Evolutionary conservation across 2,797 vertebrate species (phyloP).

Genomic region (Lateolabrax maculatus): DNA sequence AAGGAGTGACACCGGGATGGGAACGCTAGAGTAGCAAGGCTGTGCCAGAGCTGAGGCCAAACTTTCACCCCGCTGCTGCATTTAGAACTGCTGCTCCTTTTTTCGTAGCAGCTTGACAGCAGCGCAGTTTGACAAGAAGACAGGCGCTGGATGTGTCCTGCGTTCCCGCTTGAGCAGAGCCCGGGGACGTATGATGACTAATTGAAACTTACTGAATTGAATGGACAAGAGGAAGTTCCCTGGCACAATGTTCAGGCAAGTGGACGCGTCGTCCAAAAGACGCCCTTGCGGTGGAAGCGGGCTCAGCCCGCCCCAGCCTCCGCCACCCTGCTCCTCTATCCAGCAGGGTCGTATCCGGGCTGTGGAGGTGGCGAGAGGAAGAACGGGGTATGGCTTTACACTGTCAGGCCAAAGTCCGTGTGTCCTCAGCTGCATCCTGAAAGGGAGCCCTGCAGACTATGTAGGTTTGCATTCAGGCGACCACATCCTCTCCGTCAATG

Average conservation of each 20-base stretch:
- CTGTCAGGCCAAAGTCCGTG: conserved; percentile 96
- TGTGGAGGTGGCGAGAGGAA: conserved; percentile 94
- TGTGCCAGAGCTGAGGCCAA: conserved; percentile 62
- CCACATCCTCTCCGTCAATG: conserved; percentile 93
- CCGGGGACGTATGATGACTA: conserved; percentile 33
- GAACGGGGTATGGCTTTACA: conserved; percentile 96
- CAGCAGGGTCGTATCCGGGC: conserved; percentile 88
- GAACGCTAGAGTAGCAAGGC: conserved; percentile 41
- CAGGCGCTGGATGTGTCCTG: conserved; percentile 15
- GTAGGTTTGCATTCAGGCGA: conserved; percentile 94
- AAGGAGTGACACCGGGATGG: conserved; percentile 70
- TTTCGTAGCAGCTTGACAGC: conserved; percentile 65
- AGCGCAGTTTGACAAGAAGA: conserved; percentile 29
- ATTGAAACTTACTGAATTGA: conserved; percentile 25
- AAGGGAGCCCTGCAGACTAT: conserved; percentile 95
- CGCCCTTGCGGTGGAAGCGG: conserved; percentile 67
- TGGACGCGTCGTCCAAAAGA: conserved; percentile 77
- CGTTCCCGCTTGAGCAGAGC: conserved; percentile 33
- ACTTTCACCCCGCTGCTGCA: conserved; percentile 76
- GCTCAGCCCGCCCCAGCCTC: conserved; percentile 52
- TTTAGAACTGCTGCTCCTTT: conserved; percentile 66
- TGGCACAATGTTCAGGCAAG: conserved; percentile 89
- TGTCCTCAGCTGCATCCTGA: conserved; percentile 92
- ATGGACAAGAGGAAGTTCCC: conserved; percentile 65
- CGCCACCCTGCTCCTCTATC: conserved; percentile 38